Conservation (phyloP, 2,113 vertebrate genomes). For the Pelodiscus sinensis region DNA sequence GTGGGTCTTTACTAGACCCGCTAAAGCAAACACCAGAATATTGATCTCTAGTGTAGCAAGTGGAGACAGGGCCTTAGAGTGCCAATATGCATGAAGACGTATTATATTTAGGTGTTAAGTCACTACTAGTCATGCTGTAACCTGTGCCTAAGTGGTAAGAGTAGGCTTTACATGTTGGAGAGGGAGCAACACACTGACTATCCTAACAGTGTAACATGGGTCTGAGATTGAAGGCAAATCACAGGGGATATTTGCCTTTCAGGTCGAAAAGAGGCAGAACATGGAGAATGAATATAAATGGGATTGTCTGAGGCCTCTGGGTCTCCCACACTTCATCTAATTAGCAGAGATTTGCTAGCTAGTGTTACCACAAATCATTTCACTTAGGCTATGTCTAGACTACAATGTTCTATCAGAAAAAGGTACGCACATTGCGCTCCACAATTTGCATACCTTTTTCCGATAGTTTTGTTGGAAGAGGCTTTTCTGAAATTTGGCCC, state of each 20-base stretch:
- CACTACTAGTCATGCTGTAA: neutral
- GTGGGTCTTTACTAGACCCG: too few relatives aligned
- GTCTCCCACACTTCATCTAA: neutral
- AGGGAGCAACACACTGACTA: neutral
- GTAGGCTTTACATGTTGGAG: neutral
- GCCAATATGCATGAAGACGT: neutral
- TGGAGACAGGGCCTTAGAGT: neutral
- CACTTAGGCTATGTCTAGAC: neutral
- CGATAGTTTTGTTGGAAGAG: too few relatives aligned
- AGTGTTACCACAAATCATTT: neutral
- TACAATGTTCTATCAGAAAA: too few relatives aligned
- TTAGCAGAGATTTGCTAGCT: neutral
- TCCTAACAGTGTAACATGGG: neutral
- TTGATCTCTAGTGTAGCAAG: too few relatives aligned
- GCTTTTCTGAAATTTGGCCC: too few relatives aligned
- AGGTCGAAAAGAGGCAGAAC: fast-evolving
- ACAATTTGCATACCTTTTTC: too few relatives aligned
- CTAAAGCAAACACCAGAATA: too few relatives aligned
- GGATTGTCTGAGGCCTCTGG: neutral
- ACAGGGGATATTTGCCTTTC: fast-evolving
- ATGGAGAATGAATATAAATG: neutral
- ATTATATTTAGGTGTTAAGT: neutral
- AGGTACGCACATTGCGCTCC: too few relatives aligned
- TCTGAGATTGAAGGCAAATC: neutral
- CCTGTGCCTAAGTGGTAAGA: neutral